Conservation (phyloP, 2,113 vertebrate genomes). For the Corythornis madagascariensis region DNA sequence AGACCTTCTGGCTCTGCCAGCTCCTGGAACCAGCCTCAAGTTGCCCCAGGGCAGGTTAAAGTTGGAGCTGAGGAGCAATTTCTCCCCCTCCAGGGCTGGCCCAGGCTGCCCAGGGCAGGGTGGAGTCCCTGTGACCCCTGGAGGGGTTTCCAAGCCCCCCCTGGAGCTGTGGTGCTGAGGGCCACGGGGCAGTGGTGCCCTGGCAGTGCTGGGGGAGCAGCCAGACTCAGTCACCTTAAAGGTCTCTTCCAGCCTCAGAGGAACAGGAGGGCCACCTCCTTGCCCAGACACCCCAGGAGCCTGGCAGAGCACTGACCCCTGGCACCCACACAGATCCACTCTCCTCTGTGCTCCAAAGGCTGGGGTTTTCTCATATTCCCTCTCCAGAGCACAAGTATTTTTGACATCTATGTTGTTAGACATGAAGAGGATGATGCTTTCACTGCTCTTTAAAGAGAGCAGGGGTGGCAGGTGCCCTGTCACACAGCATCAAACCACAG, state of each 20-base stretch:
- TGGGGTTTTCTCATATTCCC: background rate
- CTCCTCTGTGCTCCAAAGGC: background rate
- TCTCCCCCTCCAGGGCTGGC: too few relatives aligned
- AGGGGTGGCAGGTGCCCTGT: fast-evolving
- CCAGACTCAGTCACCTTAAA: background rate
- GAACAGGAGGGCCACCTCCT: too few relatives aligned
- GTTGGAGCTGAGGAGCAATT: too few relatives aligned
- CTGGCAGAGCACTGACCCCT: background rate
- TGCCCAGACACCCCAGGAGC: background rate
- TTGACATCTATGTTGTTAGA: background rate
- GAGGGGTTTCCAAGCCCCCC: too few relatives aligned
- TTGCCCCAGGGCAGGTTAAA: too few relatives aligned
- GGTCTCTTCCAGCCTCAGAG: background rate
- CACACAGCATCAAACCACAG: background rate
- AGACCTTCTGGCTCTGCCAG: too few relatives aligned
- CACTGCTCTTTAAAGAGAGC: background rate
- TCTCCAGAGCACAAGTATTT: fast-evolving
- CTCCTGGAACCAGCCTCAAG: too few relatives aligned
- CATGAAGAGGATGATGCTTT: background rate
- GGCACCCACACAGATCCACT: too few relatives aligned
- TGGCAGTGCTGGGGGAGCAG: background rate
- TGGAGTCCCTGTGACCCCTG: too few relatives aligned
- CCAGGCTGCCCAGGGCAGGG: too few relatives aligned
- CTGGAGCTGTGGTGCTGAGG: background rate
- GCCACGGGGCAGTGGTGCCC: background rate